Conservation (phyloP, 2,888 invertebrate species). For the Amphipyra tragopoginis region DNA sequence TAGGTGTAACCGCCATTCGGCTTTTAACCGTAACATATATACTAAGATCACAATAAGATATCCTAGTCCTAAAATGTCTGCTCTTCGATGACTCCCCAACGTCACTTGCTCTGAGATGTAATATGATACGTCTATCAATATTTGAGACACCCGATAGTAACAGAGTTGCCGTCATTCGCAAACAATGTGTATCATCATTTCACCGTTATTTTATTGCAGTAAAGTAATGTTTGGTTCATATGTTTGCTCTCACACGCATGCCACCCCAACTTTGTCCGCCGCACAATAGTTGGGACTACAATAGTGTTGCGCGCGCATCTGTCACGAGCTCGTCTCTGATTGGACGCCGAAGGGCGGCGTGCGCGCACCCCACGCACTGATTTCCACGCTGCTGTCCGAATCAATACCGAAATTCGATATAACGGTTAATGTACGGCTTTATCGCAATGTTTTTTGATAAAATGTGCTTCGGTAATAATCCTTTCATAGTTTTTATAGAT, state of each 20-base stretch:
- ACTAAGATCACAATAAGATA: no score
- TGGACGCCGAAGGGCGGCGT: slow-evolving; percentile 54
- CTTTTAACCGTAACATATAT: no score
- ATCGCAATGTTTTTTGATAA: slow-evolving; percentile 51
- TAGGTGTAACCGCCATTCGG: no score
- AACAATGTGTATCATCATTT: slow-evolving; percentile 60
- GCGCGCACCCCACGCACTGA: slow-evolving; percentile 82
- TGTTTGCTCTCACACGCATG: slow-evolving; percentile 79
- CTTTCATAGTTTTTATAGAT: slow-evolving; percentile 9
- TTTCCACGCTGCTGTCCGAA: slow-evolving; percentile 82
- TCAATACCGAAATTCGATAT: slow-evolving; percentile 81
- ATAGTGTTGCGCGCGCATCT: slow-evolving; percentile 84
- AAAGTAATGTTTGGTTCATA: slow-evolving; percentile 74
- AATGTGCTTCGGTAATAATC: slow-evolving; percentile 28
- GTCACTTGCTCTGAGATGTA: not conserved
- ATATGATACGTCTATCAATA: not conserved
- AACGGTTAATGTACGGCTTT: slow-evolving; percentile 73
- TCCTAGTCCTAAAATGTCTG: no score
- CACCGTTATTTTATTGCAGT: slow-evolving; percentile 67
- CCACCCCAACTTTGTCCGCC: slow-evolving; percentile 76
- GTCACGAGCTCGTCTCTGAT: slow-evolving; percentile 75
- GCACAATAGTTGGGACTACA: slow-evolving; percentile 79
- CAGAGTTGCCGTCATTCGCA: slow-evolving; percentile 29
- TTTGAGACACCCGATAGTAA: slow-evolving; percentile 17
- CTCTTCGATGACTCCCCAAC: not conserved